Base-by-base conservation (phyloP, 2,888 invertebrate genomes). In the Andrena bucephala region DNA sequence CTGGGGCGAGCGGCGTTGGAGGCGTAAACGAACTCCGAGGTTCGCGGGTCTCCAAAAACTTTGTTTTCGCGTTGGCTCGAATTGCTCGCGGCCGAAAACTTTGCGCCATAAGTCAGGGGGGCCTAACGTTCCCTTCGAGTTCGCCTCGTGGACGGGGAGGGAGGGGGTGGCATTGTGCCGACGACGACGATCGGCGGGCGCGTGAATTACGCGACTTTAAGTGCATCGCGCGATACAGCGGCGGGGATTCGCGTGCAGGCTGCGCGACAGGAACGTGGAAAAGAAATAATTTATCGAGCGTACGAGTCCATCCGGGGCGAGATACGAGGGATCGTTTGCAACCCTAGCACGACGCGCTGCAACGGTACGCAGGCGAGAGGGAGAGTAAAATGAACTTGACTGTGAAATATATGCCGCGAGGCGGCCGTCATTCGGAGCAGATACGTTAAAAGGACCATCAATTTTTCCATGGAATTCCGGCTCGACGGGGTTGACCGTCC, bases 31-130 rank as follows among this genome's bases (percentile, higher is more conserved):
- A 48, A 62, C 78, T 54, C 62, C 69, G 69, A 65, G 33, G 68
- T n/a, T 29, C 57, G 16, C 66, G 50, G 84, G 86, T 89, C 87
- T 78, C 90, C 89, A 87, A 90, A 90, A 91, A 91, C 87, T 91
- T 91, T 88, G 80, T 81, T 88, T 73, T 89, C 87, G 81, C 86
- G 83, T 85, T 74, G 81, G 83, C 86, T 89, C 87, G 88, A 88
- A 90, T 87, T 87, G 88, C 86, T 20, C 87, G 86, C 86, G 78
- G 80, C 87, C 89, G 89, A 89, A 90, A 93, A 93, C 93, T 93
- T 70, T 93, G 84, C 66, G 84, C 89, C 90, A 90, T 93, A 90
- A 92, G 89, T 92, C 90, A 91, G 81, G 24, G 81, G 80, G 63
- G 70, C 83, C 81, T 77, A 79, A 80, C 74, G 62, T 62, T 66